These are phyloP conservation scores for Dichetophora obliterata DNA, from an alignment of 2,888 invertebrate species.

Conservation along the genomic window DNA sequence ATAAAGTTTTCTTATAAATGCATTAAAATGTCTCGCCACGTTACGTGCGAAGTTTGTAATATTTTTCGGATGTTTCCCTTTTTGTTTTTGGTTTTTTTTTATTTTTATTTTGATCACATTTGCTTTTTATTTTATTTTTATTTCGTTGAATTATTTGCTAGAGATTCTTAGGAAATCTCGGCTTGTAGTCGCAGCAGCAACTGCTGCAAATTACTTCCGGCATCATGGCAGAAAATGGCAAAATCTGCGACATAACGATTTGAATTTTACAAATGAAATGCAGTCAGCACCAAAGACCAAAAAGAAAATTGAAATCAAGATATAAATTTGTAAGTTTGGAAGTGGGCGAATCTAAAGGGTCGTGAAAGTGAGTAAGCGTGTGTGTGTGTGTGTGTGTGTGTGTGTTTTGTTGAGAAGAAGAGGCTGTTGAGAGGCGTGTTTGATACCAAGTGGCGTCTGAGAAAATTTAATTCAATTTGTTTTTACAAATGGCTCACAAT, in stretches of 20 bases:
- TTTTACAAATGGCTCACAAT: slow-evolving; percentile 53
- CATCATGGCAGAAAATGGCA: slow-evolving; percentile 39
- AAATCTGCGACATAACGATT: slow-evolving; percentile 44
- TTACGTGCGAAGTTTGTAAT: slow-evolving; percentile 18
- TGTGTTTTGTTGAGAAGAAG: no score
- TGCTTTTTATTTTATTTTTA: neutral
- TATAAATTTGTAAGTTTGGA: neutral
- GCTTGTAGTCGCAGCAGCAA: slow-evolving; percentile 40
- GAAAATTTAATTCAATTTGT: slow-evolving; percentile 22
- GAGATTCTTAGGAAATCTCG: slow-evolving; percentile 9
- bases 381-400: no score
- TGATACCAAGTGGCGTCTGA: neutral
- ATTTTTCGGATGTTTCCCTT: slow-evolving; percentile 9
- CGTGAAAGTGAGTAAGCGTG: no score
- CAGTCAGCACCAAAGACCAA: neutral
- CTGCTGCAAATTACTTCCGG: slow-evolving; percentile 52
- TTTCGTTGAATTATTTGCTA: neutral
- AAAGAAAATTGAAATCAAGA: slow-evolving; percentile 16
- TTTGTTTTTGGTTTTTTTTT: neutral
- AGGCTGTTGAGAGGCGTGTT: no score
- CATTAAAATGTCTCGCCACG: slow-evolving; percentile 26
- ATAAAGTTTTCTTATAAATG: slow-evolving; percentile 28
- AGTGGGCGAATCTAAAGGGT: neutral
- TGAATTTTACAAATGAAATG: slow-evolving; percentile 42
- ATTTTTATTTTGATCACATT: neutral